Conservation (phyloP, 1,140 invertebrate genomes). For the Rhyacophila brunnea region DNA sequence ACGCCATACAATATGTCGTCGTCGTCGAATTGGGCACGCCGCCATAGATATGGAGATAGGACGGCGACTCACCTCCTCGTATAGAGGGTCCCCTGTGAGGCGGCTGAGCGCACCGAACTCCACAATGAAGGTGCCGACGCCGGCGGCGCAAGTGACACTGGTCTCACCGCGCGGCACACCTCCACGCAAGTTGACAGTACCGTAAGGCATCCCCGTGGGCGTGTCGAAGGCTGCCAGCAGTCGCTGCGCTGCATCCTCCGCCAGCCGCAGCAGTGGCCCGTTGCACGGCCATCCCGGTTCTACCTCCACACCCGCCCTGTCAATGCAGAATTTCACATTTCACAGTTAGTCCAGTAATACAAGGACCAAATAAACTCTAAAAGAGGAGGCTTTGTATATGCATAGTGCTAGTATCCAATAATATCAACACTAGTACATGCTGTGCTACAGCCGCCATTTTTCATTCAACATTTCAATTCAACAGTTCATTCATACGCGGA, state of each 20-base stretch:
- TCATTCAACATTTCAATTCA: too few species aligned
- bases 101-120: slow-evolving; percentile 96
- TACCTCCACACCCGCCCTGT: slow-evolving; percentile 74
- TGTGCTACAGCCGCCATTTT: too few species aligned
- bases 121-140: slow-evolving; percentile 95
- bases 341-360: too few species aligned
- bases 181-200: slow-evolving; percentile 89
- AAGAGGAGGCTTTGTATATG: too few species aligned
- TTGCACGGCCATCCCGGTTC: slow-evolving; percentile 97
- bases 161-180: slow-evolving; percentile 95
- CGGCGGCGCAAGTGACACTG: slow-evolving; percentile 94
- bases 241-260: slow-evolving; percentile 90
- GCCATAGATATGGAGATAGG: background rate
- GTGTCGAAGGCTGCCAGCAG: slow-evolving; percentile 89
- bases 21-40: too few species aligned
- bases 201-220: slow-evolving; percentile 96
- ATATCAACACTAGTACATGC: too few species aligned
- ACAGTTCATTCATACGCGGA: too few species aligned
- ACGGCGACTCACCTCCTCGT: slow-evolving; percentile 76
- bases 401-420: too few species aligned
- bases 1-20: too few species aligned
- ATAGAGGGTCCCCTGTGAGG: slow-evolving; percentile 92
- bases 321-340: too few species aligned
- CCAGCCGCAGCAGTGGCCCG: slow-evolving; percentile 88
- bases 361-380: too few species aligned